phyloP scores from a whole-genome alignment of 2,888 invertebrate genomes.

The Steromphala cineraria region DNA sequence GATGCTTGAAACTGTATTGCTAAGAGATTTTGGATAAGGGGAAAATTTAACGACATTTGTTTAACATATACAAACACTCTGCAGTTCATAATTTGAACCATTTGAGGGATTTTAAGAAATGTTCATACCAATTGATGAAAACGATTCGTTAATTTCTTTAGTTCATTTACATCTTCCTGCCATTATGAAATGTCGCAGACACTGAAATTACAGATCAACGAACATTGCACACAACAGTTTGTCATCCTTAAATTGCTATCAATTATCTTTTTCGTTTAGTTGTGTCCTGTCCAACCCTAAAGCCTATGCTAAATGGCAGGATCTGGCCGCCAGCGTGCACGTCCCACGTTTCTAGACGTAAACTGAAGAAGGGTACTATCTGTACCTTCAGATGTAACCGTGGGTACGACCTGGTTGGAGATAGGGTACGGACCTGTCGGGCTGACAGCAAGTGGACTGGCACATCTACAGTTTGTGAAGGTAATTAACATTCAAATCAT shows the following conservation, averaged over 20 bases:
- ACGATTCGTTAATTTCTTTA: too few species aligned
- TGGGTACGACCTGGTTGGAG: neutral
- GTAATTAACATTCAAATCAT: neutral
- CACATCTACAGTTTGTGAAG: neutral
- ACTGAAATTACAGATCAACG: neutral
- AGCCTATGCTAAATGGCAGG: neutral
- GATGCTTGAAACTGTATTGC: too few species aligned
- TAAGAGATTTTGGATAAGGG: too few species aligned
- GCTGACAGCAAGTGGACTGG: neutral
- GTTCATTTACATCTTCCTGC: too few species aligned
- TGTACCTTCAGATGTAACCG: neutral
- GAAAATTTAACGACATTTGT: too few species aligned
- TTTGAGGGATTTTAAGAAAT: too few species aligned
- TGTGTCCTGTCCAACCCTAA: neutral
- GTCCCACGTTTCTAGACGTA: neutral
- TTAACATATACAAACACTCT: too few species aligned
- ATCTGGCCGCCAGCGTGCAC: neutral
- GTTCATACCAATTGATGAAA: too few species aligned
- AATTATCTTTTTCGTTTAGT: neutral
- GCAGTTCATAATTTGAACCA: too few species aligned
- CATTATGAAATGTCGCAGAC: too few species aligned
- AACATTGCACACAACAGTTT: too few species aligned
- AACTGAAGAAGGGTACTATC: neutral
- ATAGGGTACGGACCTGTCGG: neutral
- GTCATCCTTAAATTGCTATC: neutral